Evolutionary conservation across 1,140 invertebrate genomes (phyloP).

Genomic region (Neodiprion pinetum): DNA sequence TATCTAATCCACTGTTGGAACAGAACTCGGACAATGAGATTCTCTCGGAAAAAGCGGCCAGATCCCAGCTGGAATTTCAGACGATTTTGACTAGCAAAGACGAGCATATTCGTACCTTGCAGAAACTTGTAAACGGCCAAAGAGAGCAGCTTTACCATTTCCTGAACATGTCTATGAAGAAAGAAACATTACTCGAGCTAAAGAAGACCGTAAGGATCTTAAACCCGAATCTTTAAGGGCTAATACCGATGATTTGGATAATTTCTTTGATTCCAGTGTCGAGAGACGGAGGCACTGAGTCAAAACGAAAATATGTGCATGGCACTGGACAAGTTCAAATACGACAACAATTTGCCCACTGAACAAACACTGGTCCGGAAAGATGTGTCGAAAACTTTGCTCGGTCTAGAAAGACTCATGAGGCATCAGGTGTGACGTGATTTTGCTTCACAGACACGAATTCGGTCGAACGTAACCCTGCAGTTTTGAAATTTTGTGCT

Average conservation of each 20-base stretch:
- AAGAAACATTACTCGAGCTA: neutral
- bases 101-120: slow-evolving; percentile 5
- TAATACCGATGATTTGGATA: neutral
- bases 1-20: neutral
- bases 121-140: neutral
- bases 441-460: neutral
- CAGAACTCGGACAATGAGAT: neutral
- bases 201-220: neutral
- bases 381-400: neutral
- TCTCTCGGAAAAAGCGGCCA: neutral
- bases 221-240: neutral
- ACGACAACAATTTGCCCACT: neutral
- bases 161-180: neutral
- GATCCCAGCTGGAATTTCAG: neutral
- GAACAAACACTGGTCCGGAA: neutral
- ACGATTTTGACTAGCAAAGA: neutral
- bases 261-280: neutral
- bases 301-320: neutral
- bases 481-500: neutral
- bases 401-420: neutral
- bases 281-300: neutral
- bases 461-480: too few species aligned
- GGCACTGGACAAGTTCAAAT: slow-evolving; percentile 5
- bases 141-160: neutral
- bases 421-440: neutral